phyloP scores from a whole-genome alignment of 2,797 vertebrate genomes.

The Sebastes kiyomatsui region DNA sequence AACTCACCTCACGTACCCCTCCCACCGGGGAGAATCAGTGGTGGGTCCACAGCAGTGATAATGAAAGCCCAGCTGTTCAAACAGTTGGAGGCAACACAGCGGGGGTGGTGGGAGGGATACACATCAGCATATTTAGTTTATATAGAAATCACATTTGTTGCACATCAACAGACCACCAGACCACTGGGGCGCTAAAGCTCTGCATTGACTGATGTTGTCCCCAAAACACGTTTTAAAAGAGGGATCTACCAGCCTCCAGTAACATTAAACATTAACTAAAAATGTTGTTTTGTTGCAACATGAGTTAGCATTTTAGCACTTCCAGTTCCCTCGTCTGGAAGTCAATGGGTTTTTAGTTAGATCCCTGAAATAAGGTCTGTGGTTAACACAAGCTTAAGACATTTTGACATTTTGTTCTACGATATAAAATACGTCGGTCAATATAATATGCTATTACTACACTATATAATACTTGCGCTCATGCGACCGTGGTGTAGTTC shows the following conservation, averaged over 20 bases:
- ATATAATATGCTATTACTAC: too few relatives aligned
- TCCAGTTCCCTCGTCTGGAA: fast-evolving
- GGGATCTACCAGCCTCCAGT: not conserved
- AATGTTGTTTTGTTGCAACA: too few relatives aligned
- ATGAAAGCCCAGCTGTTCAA: conserved; percentile 73
- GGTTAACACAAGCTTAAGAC: not conserved
- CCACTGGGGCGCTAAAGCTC: not conserved
- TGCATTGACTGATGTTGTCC: not conserved
- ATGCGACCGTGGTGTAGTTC: too few relatives aligned
- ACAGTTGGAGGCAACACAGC: conserved; percentile 45
- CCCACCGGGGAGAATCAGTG: conserved; percentile 50
- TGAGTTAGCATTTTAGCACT: too few relatives aligned
- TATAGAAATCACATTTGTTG: conserved; percentile 22
- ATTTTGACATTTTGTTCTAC: too few relatives aligned
- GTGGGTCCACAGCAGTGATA: conserved; percentile 65
- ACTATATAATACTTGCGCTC: too few relatives aligned
- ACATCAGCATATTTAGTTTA: conserved; percentile 55
- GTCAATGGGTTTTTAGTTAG: fast-evolving
- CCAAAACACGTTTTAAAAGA: not conserved
- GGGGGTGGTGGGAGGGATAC: conserved; percentile 21
- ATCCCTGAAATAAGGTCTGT: too few relatives aligned
- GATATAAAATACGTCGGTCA: too few relatives aligned
- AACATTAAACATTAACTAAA: not conserved
- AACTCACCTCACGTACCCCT: conserved; percentile 45
- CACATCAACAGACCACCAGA: conserved; percentile 13